Evolutionary conservation across 2,113 vertebrate species (phyloP).

Genomic region (Talpa occidentalis): DNA sequence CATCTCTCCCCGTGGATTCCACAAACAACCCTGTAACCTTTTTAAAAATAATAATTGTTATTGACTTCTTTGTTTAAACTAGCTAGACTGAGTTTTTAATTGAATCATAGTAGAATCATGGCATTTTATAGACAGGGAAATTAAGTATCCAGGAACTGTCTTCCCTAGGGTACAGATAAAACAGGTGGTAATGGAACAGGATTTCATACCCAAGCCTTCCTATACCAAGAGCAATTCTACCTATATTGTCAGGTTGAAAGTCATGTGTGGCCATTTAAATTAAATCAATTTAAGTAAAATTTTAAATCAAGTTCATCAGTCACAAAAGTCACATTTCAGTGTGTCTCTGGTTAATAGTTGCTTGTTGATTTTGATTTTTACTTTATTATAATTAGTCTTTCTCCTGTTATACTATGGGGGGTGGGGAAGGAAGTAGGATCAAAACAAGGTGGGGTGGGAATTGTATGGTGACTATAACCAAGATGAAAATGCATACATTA

Average conservation of each 20-base stretch:
- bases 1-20: neutral
- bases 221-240: neutral
- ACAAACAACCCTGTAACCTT: neutral
- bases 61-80: neutral
- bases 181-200: neutral
- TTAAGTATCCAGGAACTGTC: neutral
- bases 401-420: too few species aligned
- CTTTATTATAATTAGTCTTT: too few species aligned
- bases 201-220: neutral
- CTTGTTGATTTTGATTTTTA: too few species aligned
- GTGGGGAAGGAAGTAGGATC: too few species aligned
- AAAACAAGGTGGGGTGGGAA: too few species aligned
- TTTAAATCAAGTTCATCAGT: neutral
- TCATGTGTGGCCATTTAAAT: neutral
- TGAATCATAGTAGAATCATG: neutral
- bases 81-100: neutral
- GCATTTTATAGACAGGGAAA: neutral
- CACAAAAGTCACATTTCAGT: neutral
- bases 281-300: neutral
- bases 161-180: neutral
- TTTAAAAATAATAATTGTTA: neutral
- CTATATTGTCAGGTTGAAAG: neutral
- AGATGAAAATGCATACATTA: too few species aligned
- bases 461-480: too few species aligned
- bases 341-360: too few species aligned